A percentile compares a stretch with the other conserved stretches of the same genome.
These are phyloP conservation scores for Agriopis marginaria DNA, from an alignment of 2,888 invertebrate genomes.

Conservation along the genomic window DNA sequence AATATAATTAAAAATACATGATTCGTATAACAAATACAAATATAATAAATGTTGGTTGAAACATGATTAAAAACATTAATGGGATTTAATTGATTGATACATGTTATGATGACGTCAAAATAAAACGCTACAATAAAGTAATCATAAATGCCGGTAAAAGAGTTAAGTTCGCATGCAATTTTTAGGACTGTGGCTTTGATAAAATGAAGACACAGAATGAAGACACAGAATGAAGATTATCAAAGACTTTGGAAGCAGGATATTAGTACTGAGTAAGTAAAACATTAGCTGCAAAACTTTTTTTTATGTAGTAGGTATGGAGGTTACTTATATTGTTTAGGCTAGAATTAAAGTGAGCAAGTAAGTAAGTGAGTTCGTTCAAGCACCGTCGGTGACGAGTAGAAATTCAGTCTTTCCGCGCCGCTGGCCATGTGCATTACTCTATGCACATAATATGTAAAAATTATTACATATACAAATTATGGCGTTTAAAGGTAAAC, in stretches of 20 bases:
- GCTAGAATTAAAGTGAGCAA: too few relatives aligned
- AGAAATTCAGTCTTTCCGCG: too few relatives aligned
- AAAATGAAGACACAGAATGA: neutral
- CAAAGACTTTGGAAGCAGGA: neutral
- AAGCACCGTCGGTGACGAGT: too few relatives aligned
- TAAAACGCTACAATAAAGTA: neutral
- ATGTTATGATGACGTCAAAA: neutral
- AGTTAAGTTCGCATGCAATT: neutral
- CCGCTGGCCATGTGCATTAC: too few relatives aligned
- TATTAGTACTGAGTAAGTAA: neutral
- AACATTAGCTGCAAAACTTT: too few relatives aligned
- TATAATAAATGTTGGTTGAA: constrained; percentile 33
- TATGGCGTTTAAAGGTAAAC: too few relatives aligned
- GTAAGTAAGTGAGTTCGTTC: too few relatives aligned
- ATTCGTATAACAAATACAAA: constrained; percentile 38
- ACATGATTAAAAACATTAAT: constrained; percentile 43
- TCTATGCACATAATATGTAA: too few relatives aligned
- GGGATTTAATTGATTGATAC: constrained; percentile 30
- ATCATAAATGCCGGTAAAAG: neutral
- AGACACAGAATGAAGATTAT: constrained; percentile 1
- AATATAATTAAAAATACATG: constrained; percentile 39
- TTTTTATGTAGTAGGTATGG: too few relatives aligned
- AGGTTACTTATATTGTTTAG: too few relatives aligned
- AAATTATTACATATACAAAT: too few relatives aligned
- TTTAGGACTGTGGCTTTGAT: neutral